These are phyloP conservation scores for Heteromurus nitidus DNA, from an alignment of 2,888 invertebrate genomes.

Conservation along the genomic window DNA sequence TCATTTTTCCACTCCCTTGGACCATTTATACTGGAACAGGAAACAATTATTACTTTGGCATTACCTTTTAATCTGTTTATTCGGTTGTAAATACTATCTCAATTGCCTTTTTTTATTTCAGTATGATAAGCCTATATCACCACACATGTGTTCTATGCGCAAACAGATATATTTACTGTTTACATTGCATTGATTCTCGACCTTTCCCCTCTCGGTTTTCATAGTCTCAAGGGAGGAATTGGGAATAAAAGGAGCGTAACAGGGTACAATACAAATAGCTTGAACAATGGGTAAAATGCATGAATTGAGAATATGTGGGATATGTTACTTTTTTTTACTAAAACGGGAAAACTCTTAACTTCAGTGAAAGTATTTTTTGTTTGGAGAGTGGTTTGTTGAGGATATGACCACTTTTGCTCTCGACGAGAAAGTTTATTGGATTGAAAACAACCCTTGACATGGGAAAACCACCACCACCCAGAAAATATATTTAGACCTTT, in stretches of 20 bases:
- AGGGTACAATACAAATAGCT: too few relatives aligned
- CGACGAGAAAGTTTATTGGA: constrained; percentile 18
- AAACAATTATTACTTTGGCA: constrained; percentile 46
- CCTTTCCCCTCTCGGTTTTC: background rate
- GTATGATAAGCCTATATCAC: too few relatives aligned
- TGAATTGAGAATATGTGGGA: too few relatives aligned
- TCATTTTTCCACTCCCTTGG: constrained; percentile 26
- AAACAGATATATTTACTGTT: constrained; percentile 8
- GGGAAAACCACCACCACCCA: constrained; percentile 13
- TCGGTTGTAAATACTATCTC: background rate
- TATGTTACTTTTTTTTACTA: too few relatives aligned
- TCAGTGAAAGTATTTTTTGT: background rate
- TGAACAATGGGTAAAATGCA: too few relatives aligned
- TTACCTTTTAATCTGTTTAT: constrained; percentile 20
- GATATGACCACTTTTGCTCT: constrained; percentile 9
- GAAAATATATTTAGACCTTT: too few relatives aligned
- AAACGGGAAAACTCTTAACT: too few relatives aligned
- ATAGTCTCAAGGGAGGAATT: constrained; percentile 51
- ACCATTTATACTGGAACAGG: constrained; percentile 30
- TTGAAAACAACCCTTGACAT: constrained; percentile 24
- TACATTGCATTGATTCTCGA: background rate
- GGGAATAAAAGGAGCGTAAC: too few relatives aligned
- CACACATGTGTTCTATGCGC: constrained; percentile 26
- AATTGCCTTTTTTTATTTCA: background rate
- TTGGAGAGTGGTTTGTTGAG: background rate